Base-by-base conservation (phyloP, 2,797 vertebrate species). In the Poecilia velifera region DNA sequence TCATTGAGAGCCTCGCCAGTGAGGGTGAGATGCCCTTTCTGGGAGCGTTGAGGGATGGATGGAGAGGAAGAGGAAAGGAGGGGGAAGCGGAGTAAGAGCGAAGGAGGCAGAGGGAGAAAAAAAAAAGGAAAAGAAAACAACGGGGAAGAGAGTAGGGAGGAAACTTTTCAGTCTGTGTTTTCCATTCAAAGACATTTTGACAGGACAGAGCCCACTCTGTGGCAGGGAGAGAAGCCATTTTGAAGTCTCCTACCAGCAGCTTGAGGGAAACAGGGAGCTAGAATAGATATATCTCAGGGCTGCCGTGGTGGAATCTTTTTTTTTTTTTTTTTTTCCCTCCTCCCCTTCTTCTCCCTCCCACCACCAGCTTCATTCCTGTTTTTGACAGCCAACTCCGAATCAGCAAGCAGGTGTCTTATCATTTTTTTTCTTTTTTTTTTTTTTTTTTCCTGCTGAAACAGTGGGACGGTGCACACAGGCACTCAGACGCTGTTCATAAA, bases 101-200 rank as follows among this genome's bases (percentile, higher is more conserved):
- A 73, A 76, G 46, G 36, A 43, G 77, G 74, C 75, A 75, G 82
- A 82, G 80, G n/a, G 57, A 28, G 57, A 28, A 89, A 88, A 39
- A 88, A 39, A 39, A 39, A 59, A 31, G 28, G 20, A 62, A 59
- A 31, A 31, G 20, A 62, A 90, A 89, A 88, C 82, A 91, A 85
- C 22, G 73, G 80, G 78, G 76, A 73, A 83, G 83, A 76, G 73
- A 75, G 78, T 82, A 76, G 86, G 79, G 85, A 79, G 84, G 87
- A 91, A 94, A 93, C 88, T 94, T 94, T 91, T 91, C 92, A 89
- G 91, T 82, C 86, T 88, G 89, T 91, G 87, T 95, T 95, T 95
- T 94, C 94, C 92, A 95, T 91, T 92, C 91, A 92, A 93, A 92
- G 93, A 94, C 93, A 89, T 94, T 94, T 93, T 96, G 96, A 96